These are phyloP conservation scores for Lutra lutra DNA, from an alignment of 2,797 vertebrate genomes.

Conservation along the genomic window DNA sequence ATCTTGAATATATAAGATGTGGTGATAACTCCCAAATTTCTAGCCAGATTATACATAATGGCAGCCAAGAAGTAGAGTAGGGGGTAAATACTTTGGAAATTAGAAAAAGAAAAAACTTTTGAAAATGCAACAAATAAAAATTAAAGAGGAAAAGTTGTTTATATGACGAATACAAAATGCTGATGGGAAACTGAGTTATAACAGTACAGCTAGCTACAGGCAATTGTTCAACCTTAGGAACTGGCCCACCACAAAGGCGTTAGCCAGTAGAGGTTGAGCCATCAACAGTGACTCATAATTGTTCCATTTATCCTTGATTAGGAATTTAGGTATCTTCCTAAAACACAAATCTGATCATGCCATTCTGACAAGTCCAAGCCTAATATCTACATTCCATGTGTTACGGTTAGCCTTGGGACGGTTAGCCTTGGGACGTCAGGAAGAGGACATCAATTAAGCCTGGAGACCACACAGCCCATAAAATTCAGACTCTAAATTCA, in stretches of 20 bases:
- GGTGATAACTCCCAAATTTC: not conserved
- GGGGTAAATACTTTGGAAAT: constrained; percentile 4
- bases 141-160: not conserved
- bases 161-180: not conserved
- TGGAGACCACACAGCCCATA: not conserved
- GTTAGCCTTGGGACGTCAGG: constrained; percentile 13
- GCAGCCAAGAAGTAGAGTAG: not conserved
- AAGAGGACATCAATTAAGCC: not conserved
- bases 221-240: not conserved
- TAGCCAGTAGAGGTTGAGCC: not conserved
- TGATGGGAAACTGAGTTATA: not conserved
- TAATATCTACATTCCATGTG: not conserved
- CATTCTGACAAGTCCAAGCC: not conserved
- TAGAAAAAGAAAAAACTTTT: not conserved
- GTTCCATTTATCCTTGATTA: not conserved
- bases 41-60: not conserved
- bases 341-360: constrained; percentile 11
- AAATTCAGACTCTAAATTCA: constrained; percentile 27
- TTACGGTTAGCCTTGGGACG: not conserved
- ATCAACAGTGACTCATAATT: not conserved
- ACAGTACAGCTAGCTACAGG: not conserved
- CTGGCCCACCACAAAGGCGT: not conserved
- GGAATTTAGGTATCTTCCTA: not conserved
- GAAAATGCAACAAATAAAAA: constrained; percentile 30
- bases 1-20: not conserved